A percentile compares a stretch with the other conserved stretches of the same genome.
Conservation (phyloP, 92 coral and sea anemone species). For the Palythoa grandiflora region DNA sequence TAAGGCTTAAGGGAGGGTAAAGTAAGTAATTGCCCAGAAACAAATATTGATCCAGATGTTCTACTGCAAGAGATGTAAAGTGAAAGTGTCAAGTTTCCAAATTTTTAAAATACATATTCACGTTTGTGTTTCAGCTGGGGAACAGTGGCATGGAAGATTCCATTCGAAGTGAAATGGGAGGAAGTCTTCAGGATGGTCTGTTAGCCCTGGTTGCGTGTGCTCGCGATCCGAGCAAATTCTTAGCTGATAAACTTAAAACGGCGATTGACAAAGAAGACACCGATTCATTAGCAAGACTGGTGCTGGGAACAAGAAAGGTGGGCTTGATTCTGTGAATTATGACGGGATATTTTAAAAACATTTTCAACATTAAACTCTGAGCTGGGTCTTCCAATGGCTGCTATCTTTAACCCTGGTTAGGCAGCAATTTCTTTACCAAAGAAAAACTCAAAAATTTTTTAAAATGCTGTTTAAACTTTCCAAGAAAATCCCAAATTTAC, state of each 20-base stretch:
- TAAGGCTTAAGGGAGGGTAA: too few species aligned
- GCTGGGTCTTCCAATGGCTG: too few species aligned
- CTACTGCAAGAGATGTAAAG: too few species aligned
- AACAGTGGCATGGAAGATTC: conserved; percentile 85
- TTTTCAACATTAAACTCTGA: background rate
- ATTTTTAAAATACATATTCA: background rate
- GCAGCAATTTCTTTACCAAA: too few species aligned
- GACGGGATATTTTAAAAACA: background rate
- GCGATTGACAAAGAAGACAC: conserved; percentile 66
- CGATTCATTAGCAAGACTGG: conserved; percentile 55
- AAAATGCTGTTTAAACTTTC: too few species aligned
- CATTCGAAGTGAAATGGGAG: conserved; percentile 80
- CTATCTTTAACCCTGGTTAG: too few species aligned
- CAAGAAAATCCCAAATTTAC: too few species aligned
- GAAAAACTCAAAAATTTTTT: too few species aligned
- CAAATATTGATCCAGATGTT: too few species aligned
- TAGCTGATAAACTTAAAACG: conserved; percentile 69
- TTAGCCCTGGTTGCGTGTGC: conserved; percentile 70
- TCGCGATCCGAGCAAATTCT: conserved; percentile 57
- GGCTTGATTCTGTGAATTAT: background rate
- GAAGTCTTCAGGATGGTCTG: conserved; percentile 80
- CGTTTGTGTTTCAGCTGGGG: conserved; percentile 65
- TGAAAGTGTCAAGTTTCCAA: too few species aligned
- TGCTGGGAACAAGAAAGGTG: conserved; percentile 67
- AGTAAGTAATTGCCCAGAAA: background rate